A percentile compares a stretch with the other conserved stretches of the same genome.
Evolutionary conservation across 2,113 vertebrate genomes (phyloP).

Genomic region (Orientallactaga bullata): DNA sequence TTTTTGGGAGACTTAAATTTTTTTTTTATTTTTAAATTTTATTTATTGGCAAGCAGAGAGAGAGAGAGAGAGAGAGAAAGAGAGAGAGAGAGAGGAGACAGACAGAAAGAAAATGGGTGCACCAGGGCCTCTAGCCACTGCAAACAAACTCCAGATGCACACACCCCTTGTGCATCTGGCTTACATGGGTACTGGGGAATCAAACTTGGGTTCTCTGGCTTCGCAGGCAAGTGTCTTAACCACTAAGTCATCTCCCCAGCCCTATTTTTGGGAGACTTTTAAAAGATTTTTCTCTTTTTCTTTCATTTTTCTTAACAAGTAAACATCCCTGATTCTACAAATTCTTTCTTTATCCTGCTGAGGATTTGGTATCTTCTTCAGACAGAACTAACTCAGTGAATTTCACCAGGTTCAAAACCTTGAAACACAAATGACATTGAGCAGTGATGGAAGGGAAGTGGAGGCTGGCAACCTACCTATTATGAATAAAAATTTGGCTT

Average conservation of each 20-base stretch:
- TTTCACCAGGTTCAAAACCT: background rate
- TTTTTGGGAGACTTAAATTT: background rate
- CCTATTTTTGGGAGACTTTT: background rate
- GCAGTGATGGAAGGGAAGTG: constrained; percentile 2
- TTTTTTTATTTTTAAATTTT: too few relatives aligned
- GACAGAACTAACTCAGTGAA: constrained; percentile 10
- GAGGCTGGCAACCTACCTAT: background rate
- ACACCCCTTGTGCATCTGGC: too few relatives aligned
- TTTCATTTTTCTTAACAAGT: background rate
- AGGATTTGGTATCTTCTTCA: background rate
- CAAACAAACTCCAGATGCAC: too few relatives aligned
- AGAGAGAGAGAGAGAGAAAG: too few relatives aligned
- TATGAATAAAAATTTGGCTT: constrained; percentile 3
- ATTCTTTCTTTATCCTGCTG: constrained; percentile 17
- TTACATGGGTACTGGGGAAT: too few relatives aligned
- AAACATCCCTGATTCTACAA: background rate
- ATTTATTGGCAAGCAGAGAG: too few relatives aligned
- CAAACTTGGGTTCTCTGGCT: too few relatives aligned
- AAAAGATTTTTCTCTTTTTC: background rate
- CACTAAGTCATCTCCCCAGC: too few relatives aligned
- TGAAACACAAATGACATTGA: constrained; percentile 29
- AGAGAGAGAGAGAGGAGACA: too few relatives aligned
- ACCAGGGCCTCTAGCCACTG: too few relatives aligned
- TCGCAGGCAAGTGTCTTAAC: too few relatives aligned
- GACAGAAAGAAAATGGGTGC: too few relatives aligned